phyloP scores from a whole-genome alignment of 2,113 vertebrate genomes.

The Gasterosteus aculeatus region DNA sequence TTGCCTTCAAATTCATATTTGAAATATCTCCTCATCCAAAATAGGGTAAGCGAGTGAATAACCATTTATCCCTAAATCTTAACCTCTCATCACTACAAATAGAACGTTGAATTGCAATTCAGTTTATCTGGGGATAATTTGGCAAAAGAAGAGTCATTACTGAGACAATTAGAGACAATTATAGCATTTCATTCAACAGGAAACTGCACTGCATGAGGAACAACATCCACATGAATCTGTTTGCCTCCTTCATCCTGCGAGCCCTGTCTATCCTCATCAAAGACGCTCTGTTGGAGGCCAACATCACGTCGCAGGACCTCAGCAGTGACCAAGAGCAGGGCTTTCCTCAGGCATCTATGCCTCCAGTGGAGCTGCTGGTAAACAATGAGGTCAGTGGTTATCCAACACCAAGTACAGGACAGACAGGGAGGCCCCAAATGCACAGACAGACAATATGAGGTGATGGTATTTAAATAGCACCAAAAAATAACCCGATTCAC shows the following conservation, averaged over 20 bases:
- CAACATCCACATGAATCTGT: conserved; percentile 97
- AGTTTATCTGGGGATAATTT: not conserved
- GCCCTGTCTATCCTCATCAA: conserved; percentile 90
- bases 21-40: not conserved
- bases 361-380: conserved; percentile 73
- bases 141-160: not conserved
- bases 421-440: not conserved
- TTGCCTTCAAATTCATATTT: not conserved
- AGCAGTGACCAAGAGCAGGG: conserved; percentile 70
- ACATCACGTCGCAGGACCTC: conserved; percentile 64
- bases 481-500: not conserved
- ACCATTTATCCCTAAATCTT: not conserved
- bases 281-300: conserved; percentile 81
- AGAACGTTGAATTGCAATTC: not conserved
- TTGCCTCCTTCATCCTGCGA: conserved; percentile 93
- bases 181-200: conserved; percentile 71
- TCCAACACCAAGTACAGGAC: not conserved
- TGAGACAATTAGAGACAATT: not conserved
- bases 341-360: conserved; percentile 57
- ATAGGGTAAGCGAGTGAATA: not conserved
- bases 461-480: not conserved
- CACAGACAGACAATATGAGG: not conserved
- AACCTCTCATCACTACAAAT: not conserved
- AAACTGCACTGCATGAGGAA: conserved; percentile 96
- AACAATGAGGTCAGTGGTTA: conserved; percentile 73